A percentile compares a stretch with the other conserved stretches of the same genome.
Evolutionary conservation across 2,797 vertebrate species (phyloP).

Genomic region (Cyprinella venusta): DNA sequence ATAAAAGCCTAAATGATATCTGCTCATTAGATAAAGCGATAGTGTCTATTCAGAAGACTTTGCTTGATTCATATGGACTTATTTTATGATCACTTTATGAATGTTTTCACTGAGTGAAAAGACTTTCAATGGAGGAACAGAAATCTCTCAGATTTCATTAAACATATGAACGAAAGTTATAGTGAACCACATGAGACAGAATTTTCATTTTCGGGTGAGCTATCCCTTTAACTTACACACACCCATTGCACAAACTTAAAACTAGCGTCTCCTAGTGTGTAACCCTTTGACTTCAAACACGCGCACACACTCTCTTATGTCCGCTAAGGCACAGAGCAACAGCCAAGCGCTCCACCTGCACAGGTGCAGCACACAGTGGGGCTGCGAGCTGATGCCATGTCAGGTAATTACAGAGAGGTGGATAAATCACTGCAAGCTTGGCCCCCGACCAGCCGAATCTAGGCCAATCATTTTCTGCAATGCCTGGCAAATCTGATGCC

Average conservation of each 20-base stretch:
- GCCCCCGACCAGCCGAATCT: constrained; percentile 46
- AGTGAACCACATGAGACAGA: background rate
- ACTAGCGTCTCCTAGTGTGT: background rate
- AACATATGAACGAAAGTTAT: background rate
- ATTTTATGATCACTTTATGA: background rate
- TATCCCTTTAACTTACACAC: background rate
- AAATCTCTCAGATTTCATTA: no score
- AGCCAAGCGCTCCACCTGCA: constrained; percentile 36
- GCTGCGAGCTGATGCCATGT: constrained; percentile 42
- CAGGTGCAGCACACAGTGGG: constrained; percentile 53
- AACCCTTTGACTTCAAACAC: constrained; percentile 23
- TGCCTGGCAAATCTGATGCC: constrained; percentile 39
- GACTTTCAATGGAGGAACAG: no score
- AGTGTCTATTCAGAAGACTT: no score
- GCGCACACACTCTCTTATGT: constrained; percentile 14
- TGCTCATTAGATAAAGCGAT: background rate
- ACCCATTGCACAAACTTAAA: constrained; percentile 3
- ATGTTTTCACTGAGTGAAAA: background rate
- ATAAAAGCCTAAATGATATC: background rate
- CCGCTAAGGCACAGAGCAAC: background rate
- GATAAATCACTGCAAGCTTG: constrained; percentile 43
- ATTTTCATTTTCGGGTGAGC: background rate
- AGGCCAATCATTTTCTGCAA: constrained; percentile 53
- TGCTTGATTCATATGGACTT: background rate
- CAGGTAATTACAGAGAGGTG: constrained; percentile 50